A percentile compares a stretch with the other conserved stretches of the same genome.
These are phyloP conservation scores for Pteruthius melanotis DNA, from an alignment of 2,113 vertebrate genomes.

Conservation along the genomic window DNA sequence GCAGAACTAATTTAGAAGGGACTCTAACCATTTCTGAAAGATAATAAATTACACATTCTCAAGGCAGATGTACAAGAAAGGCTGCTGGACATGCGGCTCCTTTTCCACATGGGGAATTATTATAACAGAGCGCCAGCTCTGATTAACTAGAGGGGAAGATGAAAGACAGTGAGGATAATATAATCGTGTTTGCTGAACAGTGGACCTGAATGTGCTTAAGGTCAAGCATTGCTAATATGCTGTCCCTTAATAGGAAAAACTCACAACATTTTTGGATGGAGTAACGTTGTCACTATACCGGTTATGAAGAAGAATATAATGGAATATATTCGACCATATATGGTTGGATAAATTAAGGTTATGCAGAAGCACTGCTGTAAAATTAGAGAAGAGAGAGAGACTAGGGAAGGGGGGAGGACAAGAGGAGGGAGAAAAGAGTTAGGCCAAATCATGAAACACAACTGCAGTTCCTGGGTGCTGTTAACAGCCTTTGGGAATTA, in stretches of 20 bases:
- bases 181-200: background rate
- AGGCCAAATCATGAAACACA: background rate
- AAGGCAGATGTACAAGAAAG: background rate
- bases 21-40: constrained; percentile 7
- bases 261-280: background rate
- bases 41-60: background rate
- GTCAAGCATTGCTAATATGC: constrained; percentile 7
- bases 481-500: background rate
- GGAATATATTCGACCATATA: background rate
- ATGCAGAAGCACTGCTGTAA: background rate
- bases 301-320: background rate
- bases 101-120: constrained; percentile 15
- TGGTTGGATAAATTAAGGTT: background rate
- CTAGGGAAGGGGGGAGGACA: fast-evolving
- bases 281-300: background rate
- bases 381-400: background rate
- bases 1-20: background rate
- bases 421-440: background rate
- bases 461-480: background rate
- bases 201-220: background rate
- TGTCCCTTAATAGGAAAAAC: background rate
- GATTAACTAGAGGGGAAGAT: constrained; percentile 5
- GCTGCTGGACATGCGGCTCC: background rate
- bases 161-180: constrained; percentile 25
- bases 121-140: background rate